These are phyloP conservation scores for Galendromus occidentalis DNA, from an alignment of 1,140 invertebrate genomes.

Conservation along the genomic window DNA sequence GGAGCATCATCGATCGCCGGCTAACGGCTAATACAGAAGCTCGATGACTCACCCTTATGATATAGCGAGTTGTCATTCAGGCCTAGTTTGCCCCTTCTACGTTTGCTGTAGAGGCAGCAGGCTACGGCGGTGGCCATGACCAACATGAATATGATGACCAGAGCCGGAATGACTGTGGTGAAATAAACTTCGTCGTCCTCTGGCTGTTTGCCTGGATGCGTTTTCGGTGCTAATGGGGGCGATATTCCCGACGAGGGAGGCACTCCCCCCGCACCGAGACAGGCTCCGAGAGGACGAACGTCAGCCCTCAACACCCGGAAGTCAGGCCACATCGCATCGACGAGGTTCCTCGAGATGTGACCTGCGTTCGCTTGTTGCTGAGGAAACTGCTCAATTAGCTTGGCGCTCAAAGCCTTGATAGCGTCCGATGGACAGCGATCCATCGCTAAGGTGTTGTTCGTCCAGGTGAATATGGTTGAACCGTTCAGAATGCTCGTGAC, in stretches of 20 bases:
- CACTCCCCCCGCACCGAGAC: constrained; percentile 37
- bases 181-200: constrained; percentile 52
- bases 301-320: constrained; percentile 52
- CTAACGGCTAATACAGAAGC: no score
- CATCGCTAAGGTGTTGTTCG: constrained; percentile 44
- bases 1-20: no score
- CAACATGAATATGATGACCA: constrained; percentile 72
- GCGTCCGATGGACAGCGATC: constrained; percentile 51
- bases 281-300: constrained; percentile 45
- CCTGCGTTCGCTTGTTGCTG: constrained; percentile 25
- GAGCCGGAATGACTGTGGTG: constrained; percentile 69
- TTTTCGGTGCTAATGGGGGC: constrained; percentile 27
- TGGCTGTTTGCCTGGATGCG: constrained; percentile 23
- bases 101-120: constrained; percentile 61
- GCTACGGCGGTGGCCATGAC: constrained; percentile 64
- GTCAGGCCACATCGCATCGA: constrained; percentile 48
- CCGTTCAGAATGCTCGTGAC: constrained; percentile 36
- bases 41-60: constrained; percentile 27
- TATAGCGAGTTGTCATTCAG: constrained; percentile 36
- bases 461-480: constrained; percentile 45
- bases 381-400: constrained; percentile 30
- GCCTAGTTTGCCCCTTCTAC: constrained; percentile 58
- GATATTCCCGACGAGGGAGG: constrained; percentile 21
- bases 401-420: constrained; percentile 44
- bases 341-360: constrained; percentile 35